phyloP scores from a whole-genome alignment of 2,888 invertebrate genomes.

The Tenthredo notha region DNA sequence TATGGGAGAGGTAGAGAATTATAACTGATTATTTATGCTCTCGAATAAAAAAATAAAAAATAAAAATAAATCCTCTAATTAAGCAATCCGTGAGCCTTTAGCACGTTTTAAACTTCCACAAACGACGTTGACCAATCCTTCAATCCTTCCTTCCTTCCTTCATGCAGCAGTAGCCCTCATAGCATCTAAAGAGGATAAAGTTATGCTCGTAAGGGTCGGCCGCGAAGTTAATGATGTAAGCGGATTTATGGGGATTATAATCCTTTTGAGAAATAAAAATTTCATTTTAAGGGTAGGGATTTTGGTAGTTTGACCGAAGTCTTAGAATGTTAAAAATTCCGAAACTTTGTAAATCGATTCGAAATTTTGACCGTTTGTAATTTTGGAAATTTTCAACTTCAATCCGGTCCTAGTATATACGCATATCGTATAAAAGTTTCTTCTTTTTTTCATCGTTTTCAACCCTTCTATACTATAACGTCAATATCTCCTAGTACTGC shows the following conservation, averaged over 20 bases:
- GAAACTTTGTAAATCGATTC: too few relatives aligned
- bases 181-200: neutral
- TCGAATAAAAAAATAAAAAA: neutral
- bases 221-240: neutral
- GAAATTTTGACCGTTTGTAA: too few relatives aligned
- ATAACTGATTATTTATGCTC: neutral
- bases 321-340: too few relatives aligned
- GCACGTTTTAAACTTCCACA: neutral
- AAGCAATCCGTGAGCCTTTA: slow-evolving; percentile 8
- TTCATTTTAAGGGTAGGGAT: neutral
- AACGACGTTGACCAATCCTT: neutral
- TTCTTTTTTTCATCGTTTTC: too few relatives aligned
- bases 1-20: neutral
- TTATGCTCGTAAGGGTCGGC: neutral
- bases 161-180: too few relatives aligned
- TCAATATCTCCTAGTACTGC: too few relatives aligned
- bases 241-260: neutral
- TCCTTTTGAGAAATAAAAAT: neutral
- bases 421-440: too few relatives aligned
- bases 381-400: too few relatives aligned
- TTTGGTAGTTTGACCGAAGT: too few relatives aligned
- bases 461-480: too few relatives aligned
- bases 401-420: too few relatives aligned
- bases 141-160: neutral
- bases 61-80: slow-evolving; percentile 16